Evolutionary conservation across 2,888 invertebrate genomes (phyloP), one percentile per base, ranked within the genome.

Genomic region (Microplitis manilae): DNA sequence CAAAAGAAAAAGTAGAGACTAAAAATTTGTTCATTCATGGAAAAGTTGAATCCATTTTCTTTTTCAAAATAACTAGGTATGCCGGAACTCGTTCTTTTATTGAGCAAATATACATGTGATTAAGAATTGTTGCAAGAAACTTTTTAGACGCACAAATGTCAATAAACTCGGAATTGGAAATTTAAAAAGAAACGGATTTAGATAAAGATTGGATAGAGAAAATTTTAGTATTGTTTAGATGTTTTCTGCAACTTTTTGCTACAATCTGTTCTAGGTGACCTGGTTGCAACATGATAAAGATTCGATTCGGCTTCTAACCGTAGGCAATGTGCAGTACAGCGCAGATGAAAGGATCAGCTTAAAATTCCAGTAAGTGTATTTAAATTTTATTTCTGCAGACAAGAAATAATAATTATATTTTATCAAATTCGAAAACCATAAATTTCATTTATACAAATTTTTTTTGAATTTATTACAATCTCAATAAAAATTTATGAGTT

Each of bases 281-380:
- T 93, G 93, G 93, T 87, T 92, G 69, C 92, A 92, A 82, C 91
- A 92, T 79, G 91, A 91, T 85, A 90, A 90, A 76, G 92, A 93
- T 80, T 92, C 91, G 41, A 91, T 93, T 83, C 92, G 92, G 82
- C 90, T 93, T 81, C 90, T 93, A 77, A 93, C 93, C 5, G 92
- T 93, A 9, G 93, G 92, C 59, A 90, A 91, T 81, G 91, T 90
- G 76, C 91, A 92, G 17, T 93, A 93, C 88, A 92, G 92, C 86
- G 91, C 91, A 76, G 93, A 93, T 86, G 91, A 92, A 82, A 90
- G 93, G 82, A 91, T 93, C 84, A 91, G 91, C 77, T 90, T 93
- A 76, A 92, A 91, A 83, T 93, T 92, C 87, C 91, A 92, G 86
- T 93, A 91, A 86, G 86, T 81, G 38, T 65, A 73, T 77, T 30